Conservation (phyloP, 2,113 vertebrate genomes). For the Collichthys lucidus region DNA sequence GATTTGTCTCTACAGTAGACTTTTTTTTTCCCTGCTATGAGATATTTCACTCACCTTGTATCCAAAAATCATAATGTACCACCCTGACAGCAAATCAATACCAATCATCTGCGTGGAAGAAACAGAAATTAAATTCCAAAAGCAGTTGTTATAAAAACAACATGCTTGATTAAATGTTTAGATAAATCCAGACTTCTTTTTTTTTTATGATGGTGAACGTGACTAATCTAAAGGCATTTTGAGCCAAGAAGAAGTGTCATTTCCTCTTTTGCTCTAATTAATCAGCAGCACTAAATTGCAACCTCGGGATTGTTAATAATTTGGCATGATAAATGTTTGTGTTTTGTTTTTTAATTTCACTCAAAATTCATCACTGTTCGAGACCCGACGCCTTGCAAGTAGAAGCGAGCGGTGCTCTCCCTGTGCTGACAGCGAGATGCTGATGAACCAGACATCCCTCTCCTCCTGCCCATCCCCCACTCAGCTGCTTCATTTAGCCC, state of each 20-base stretch:
- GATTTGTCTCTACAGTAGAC: background rate
- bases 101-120: background rate
- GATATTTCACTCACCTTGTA: background rate
- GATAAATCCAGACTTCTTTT: conserved; percentile 4
- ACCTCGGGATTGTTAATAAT: background rate
- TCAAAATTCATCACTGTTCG: background rate
- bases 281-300: background rate
- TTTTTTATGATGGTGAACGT: background rate
- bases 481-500: conserved; percentile 39
- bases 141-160: background rate
- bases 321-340: background rate
- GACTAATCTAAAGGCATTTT: background rate
- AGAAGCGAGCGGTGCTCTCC: background rate
- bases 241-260: background rate
- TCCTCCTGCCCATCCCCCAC: conserved; percentile 16
- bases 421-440: conserved; percentile 30
- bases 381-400: background rate
- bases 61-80: background rate
- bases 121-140: background rate
- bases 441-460: conserved; percentile 37
- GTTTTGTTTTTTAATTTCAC: background rate
- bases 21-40: background rate
- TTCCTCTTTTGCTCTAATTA: background rate
- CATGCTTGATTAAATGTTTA: background rate
- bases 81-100: background rate